Percentiles rank a stretch among this genome's conserved stretches.
Evolutionary conservation across 1,140 invertebrate species (phyloP).

Genomic region (Zaprionus taronus): DNA sequence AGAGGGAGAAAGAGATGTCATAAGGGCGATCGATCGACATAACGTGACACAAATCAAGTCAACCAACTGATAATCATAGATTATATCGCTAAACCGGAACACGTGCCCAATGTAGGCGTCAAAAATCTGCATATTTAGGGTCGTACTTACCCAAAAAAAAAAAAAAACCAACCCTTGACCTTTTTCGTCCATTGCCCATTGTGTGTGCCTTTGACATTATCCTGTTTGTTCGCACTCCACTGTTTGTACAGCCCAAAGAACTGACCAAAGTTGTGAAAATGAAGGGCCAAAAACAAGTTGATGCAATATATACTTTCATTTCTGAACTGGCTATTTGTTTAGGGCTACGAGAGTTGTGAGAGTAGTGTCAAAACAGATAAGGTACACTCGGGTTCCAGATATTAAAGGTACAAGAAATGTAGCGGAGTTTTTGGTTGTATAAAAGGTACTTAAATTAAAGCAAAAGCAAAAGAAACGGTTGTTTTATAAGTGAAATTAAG

Average conservation of each 20-base stretch:
- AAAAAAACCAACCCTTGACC: conserved; percentile 36
- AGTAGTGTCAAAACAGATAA: too few species aligned
- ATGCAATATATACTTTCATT: conserved; percentile 13
- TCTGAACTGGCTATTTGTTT: conserved; percentile 50
- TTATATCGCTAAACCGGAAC: conserved; percentile 3
- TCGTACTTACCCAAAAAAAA: not conserved
- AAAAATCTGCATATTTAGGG: conserved; percentile 10
- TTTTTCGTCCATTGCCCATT: conserved; percentile 23
- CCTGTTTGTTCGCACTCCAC: conserved; percentile 55
- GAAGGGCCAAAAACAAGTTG: conserved; percentile 1
- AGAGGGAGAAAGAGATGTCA: conserved; percentile 13
- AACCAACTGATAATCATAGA: conserved; percentile 27
- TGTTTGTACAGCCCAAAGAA: conserved; percentile 30
- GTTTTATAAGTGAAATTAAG: too few species aligned
- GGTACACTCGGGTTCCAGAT: too few species aligned
- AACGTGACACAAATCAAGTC: conserved; percentile 49
- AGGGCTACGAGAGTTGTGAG: conserved; percentile 26
- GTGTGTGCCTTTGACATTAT: conserved; percentile 60
- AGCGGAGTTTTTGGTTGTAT: too few species aligned
- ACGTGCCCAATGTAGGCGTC: not conserved
- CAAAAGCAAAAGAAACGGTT: too few species aligned
- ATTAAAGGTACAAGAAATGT: too few species aligned
- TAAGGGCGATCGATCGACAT: conserved; percentile 48
- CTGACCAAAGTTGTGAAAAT: conserved; percentile 19
- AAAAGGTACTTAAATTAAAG: too few species aligned